These are phyloP conservation scores for Euschistus heros DNA, from an alignment of 1,140 invertebrate species.

Conservation along the genomic window DNA sequence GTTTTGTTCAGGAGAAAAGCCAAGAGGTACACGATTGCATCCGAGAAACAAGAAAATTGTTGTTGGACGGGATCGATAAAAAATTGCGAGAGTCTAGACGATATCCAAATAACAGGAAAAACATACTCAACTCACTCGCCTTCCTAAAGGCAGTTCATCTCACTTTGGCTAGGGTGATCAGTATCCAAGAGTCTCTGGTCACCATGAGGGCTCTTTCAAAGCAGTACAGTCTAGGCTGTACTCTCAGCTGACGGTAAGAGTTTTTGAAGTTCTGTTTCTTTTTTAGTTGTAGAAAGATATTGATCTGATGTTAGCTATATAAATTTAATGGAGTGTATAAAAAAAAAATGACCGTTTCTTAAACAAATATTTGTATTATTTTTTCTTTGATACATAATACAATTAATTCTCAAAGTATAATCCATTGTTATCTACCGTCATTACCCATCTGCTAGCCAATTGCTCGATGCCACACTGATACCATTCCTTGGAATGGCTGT, in stretches of 20 bases:
- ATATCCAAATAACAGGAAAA: background rate
- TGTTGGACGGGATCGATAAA: background rate
- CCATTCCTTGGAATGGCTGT: too few relatives aligned
- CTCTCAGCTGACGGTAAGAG: background rate
- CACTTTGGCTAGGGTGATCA: background rate
- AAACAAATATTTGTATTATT: too few relatives aligned
- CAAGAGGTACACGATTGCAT: background rate
- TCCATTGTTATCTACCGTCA: too few relatives aligned
- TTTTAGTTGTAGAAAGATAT: too few relatives aligned
- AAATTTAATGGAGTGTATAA: too few relatives aligned
- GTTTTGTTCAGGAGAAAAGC: background rate
- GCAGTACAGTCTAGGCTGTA: background rate
- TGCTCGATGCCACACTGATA: too few relatives aligned
- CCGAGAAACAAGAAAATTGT: background rate
- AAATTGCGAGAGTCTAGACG: background rate
- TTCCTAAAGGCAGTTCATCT: constrained; percentile 2
- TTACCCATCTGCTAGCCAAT: too few relatives aligned
- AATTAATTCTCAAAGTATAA: too few relatives aligned
- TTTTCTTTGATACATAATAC: too few relatives aligned
- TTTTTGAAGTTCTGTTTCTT: too few relatives aligned
- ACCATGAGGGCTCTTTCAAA: background rate
- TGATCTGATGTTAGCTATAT: too few relatives aligned
- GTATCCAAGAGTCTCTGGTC: background rate
- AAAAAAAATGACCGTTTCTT: too few relatives aligned
- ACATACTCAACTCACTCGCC: background rate